Evolutionary conservation across 2,888 invertebrate genomes (phyloP).

Genomic region (Chorisops tibialis): DNA sequence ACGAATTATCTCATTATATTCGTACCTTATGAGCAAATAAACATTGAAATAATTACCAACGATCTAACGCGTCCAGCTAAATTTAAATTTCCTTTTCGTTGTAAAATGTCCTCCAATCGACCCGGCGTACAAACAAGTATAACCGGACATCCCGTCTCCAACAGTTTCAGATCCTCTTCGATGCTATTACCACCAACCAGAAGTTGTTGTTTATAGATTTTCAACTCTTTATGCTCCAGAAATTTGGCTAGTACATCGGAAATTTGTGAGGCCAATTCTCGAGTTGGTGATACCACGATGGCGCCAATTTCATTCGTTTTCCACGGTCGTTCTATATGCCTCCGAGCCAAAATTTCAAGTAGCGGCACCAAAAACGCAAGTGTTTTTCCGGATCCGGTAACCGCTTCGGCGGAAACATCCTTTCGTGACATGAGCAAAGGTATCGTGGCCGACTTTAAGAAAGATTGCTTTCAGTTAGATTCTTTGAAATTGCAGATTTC

Average conservation of each 20-base stretch:
- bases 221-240: conserved; percentile 54
- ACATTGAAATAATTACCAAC: conserved; percentile 62
- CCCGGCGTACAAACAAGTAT: conserved; percentile 95
- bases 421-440: conserved; percentile 84
- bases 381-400: conserved; percentile 98
- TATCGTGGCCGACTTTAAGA: conserved; percentile 76
- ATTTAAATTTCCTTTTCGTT: conserved; percentile 66
- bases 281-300: conserved; percentile 89
- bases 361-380: conserved; percentile 92
- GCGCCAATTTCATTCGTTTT: conserved; percentile 77
- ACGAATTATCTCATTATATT: too few relatives aligned
- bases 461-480: background rate
- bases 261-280: conserved; percentile 92
- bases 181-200: conserved; percentile 81
- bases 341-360: conserved; percentile 73
- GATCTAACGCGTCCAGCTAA: conserved; percentile 71
- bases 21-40: too few relatives aligned
- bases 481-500: too few relatives aligned
- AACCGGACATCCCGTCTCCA: conserved; percentile 70
- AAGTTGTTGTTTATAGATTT: conserved; percentile 58
- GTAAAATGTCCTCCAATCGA: conserved; percentile 79
- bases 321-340: conserved; percentile 62
- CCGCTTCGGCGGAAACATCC: conserved; percentile 97
- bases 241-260: conserved; percentile 61
- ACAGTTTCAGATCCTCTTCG: conserved; percentile 67